phyloP scores from a whole-genome alignment of 1,140 invertebrate genomes.

The Idris sp. region DNA sequence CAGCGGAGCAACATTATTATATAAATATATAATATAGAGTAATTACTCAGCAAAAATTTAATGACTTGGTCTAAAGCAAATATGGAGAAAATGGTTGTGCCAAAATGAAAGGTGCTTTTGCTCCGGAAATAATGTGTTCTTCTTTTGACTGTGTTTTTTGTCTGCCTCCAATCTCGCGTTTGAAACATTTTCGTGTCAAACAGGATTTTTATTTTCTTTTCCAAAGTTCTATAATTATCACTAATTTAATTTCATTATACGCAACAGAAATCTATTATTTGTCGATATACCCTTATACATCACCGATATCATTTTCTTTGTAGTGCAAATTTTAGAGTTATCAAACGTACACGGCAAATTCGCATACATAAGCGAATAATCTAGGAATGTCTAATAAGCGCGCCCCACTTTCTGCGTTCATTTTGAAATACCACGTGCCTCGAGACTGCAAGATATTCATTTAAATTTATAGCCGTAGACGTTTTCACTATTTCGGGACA shows the following conservation, averaged over 20 bases:
- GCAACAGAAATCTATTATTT: slow-evolving; percentile 20
- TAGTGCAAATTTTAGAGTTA: slow-evolving; percentile 25
- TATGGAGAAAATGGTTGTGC: neutral
- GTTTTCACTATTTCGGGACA: slow-evolving; percentile 44
- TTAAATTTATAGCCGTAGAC: slow-evolving; percentile 47
- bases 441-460: slow-evolving; percentile 54
- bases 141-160: too few relatives aligned
- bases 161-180: too few relatives aligned
- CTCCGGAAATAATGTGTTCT: neutral
- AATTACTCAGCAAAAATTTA: neutral
- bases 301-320: slow-evolving; percentile 18
- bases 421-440: slow-evolving; percentile 58
- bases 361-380: slow-evolving; percentile 56
- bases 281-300: neutral
- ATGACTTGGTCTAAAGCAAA: neutral
- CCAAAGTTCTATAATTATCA: too few relatives aligned
- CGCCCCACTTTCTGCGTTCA: slow-evolving; percentile 64
- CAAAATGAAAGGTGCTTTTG: slow-evolving; percentile 3
- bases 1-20: too few relatives aligned
- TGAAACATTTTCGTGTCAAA: neutral
- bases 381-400: slow-evolving; percentile 70
- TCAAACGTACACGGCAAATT: slow-evolving; percentile 28
- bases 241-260: too few relatives aligned
- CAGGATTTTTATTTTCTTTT: too few relatives aligned
- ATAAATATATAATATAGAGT: too few relatives aligned